A percentile compares a stretch with the other conserved stretches of the same genome.
These are phyloP conservation scores for Myioborus miniatus DNA, from an alignment of 2,797 vertebrate genomes.

Conservation along the genomic window DNA sequence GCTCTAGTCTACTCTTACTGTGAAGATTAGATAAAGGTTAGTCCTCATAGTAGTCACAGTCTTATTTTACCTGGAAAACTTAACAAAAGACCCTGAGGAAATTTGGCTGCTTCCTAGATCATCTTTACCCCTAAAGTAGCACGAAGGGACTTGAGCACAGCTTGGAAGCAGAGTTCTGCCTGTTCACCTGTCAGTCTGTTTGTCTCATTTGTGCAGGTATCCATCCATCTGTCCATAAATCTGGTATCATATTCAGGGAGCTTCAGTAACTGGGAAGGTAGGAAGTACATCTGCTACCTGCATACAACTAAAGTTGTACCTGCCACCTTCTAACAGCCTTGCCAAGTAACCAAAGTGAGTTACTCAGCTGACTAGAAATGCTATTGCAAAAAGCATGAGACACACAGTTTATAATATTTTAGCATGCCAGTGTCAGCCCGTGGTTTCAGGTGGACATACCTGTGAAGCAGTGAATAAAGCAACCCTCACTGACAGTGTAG, in stretches of 20 bases:
- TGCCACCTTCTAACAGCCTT: neutral
- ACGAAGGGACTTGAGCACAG: neutral
- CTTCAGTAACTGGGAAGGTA: neutral
- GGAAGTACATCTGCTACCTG: neutral
- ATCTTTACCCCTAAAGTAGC: neutral
- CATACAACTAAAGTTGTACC: neutral
- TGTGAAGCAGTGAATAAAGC: neutral
- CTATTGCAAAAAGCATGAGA: neutral
- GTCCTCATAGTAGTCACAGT: neutral
- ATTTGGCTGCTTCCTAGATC: neutral
- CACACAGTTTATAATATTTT: neutral
- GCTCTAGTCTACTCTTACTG: neutral
- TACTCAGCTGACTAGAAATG: neutral
- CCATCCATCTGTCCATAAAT: slow-evolving; percentile 2
- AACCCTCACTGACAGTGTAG: neutral
- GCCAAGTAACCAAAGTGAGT: neutral
- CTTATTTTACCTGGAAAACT: neutral
- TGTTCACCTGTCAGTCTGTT: neutral
- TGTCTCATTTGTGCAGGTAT: neutral
- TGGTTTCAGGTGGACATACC: neutral
- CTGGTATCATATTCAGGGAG: neutral
- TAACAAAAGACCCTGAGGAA: neutral
- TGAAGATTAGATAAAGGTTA: neutral
- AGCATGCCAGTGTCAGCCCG: neutral
- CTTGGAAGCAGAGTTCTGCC: neutral